A percentile compares a stretch with the other conserved stretches of the same genome.
Evolutionary conservation across 2,888 invertebrate genomes (phyloP).

Genomic region (Horisme vitalbata): DNA sequence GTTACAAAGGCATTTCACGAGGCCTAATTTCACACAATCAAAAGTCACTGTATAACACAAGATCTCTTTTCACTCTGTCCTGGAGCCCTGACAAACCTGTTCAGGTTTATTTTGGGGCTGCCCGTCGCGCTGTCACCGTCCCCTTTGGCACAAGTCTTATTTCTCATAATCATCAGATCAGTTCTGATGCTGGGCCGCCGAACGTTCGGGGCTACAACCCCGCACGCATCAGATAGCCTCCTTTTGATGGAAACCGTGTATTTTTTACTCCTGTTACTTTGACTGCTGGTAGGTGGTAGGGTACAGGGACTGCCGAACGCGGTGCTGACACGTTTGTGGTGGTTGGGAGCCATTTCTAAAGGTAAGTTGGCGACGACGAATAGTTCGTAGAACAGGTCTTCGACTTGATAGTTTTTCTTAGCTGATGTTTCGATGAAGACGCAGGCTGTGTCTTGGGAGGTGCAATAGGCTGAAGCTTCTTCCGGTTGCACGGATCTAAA

Average conservation of each 20-base stretch:
- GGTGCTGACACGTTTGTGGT: conserved; percentile 90
- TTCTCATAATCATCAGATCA: conserved; percentile 93
- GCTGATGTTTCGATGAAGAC: conserved; percentile 93
- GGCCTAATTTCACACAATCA: conserved; percentile 14
- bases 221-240: conserved; percentile 92
- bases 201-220: conserved; percentile 94
- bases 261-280: conserved; percentile 86
- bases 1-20: not conserved
- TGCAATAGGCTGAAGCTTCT: conserved; percentile 90
- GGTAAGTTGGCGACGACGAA: conserved; percentile 92
- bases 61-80: conserved; percentile 73
- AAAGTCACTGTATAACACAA: conserved; percentile 78
- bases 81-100: conserved; percentile 71
- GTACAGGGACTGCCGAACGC: conserved; percentile 90
- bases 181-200: conserved; percentile 93
- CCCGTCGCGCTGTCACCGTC: conserved; percentile 85
- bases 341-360: conserved; percentile 94
- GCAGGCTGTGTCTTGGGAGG: conserved; percentile 89
- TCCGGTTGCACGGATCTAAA: conserved; percentile 88
- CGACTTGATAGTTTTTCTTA: conserved; percentile 90
- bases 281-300: conserved; percentile 86
- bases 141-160: conserved; percentile 89
- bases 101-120: conserved; percentile 76
- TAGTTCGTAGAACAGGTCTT: conserved; percentile 92
- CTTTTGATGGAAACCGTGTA: conserved; percentile 92